Evolutionary conservation across 2,797 vertebrate genomes (phyloP), one percentile per base, ranked within the genome.

Genomic region (Enteromius unitaeniatus): DNA sequence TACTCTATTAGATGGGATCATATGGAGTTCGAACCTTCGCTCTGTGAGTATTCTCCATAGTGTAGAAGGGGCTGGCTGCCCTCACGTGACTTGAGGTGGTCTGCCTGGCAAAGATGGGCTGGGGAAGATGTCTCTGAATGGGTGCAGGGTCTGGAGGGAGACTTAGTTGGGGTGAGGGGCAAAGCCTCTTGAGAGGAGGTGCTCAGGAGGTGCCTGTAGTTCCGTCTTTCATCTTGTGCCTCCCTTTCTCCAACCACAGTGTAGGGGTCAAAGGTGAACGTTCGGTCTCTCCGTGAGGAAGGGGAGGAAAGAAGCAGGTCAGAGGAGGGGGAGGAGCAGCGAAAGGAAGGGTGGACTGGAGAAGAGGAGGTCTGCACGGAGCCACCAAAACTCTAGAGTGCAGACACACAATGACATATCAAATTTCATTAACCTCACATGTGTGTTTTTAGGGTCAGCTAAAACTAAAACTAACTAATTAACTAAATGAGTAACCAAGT

Each of bases 161-260:
- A 51, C 26, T 65, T 55, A 0, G 82, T 37, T 6, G 78, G 28
- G 15, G 40, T 75, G 31, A 81, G 49, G 7, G 40, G 68, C 67
- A 84, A 69, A 31, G 60, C 47, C 68, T 95, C 95, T 79, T 94
- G 93, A 58, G 93, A 93, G 1, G 91, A 90, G 62, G 92, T 73
- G 68, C 91, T 91, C 84, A 93, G 91, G 80, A 95, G 90, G 76
- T 93, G 92, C n/a, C 82, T 90, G 89, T 92, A 93, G 81, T 90
- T 91, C 37, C 91, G 90, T 26, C 93, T 89, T 40, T 92, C 92
- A 28, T 93, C 93, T 85, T 89, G 83, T 7, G 55, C 92, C 47
- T 87, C 83, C 84, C 86, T 84, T 62, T 92, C 85, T 0, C 67
- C 88, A 0, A 90, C 86, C 58, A 64, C 79, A 51, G 76, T 34